Evolutionary conservation across 2,797 vertebrate species (phyloP).

Genomic region (Centropyge bicolor): DNA sequence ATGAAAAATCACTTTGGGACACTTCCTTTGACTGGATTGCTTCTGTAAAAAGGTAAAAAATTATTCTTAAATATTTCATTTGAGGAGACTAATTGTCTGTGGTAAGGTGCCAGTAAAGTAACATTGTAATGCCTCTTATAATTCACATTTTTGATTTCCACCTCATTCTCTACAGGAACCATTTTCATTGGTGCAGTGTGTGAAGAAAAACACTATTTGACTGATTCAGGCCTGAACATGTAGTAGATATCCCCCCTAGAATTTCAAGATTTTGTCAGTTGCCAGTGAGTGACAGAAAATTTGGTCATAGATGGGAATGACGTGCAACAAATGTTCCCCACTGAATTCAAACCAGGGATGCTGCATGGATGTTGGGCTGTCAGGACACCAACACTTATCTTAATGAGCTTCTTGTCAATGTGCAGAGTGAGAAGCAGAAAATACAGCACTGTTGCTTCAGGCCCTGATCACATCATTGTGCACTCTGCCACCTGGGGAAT

Average conservation of each 20-base stretch:
- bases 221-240: not conserved
- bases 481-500: conserved; percentile 36
- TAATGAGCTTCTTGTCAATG: conserved; percentile 45
- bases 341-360: conserved; percentile 9
- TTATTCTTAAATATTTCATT: too few relatives aligned
- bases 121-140: not conserved
- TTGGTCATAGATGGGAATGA: not conserved
- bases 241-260: not conserved
- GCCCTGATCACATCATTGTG: conserved; percentile 29
- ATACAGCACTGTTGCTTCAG: conserved; percentile 30
- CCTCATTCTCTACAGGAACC: not conserved
- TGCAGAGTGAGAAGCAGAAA: conserved; percentile 18
- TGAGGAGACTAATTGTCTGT: not conserved
- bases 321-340: not conserved
- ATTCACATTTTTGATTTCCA: not conserved
- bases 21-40: not conserved
- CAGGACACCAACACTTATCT: conserved; percentile 37
- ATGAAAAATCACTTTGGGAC: not conserved
- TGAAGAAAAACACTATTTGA: not conserved
- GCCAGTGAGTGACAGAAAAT: not conserved
- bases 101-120: not conserved
- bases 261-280: not conserved
- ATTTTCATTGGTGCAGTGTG: not conserved
- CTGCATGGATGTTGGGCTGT: conserved; percentile 5
- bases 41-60: not conserved